A percentile compares a stretch with the other conserved stretches of the same genome.
These are phyloP conservation scores for Premnoplex brunnescens DNA, from an alignment of 2,797 vertebrate species.

Conservation along the genomic window DNA sequence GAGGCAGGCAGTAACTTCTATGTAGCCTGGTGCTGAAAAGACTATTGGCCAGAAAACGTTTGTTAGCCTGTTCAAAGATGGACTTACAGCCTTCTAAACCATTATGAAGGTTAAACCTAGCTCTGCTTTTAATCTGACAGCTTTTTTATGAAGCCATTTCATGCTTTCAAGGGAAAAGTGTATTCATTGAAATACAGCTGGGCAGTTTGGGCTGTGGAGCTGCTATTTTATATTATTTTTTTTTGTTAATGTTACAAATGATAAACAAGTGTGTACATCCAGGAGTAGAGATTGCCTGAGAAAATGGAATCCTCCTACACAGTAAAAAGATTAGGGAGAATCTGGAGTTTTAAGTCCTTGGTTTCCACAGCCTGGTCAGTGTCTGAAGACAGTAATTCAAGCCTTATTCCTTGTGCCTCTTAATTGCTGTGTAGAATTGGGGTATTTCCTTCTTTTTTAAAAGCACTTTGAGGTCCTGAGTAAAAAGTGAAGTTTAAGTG, in stretches of 20 bases:
- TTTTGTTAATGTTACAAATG: neutral
- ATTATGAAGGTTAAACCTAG: neutral
- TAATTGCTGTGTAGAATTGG: neutral
- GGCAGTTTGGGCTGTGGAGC: neutral
- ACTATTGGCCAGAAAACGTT: neutral
- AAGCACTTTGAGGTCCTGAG: neutral
- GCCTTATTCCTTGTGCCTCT: conserved; percentile 61
- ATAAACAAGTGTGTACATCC: neutral
- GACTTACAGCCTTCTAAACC: neutral
- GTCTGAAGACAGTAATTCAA: neutral
- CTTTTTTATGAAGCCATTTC: neutral
- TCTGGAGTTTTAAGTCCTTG: neutral
- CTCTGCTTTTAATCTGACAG: neutral
- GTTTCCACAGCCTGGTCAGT: neutral
- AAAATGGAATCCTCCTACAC: neutral
- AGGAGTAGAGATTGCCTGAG: neutral
- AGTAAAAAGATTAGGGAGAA: neutral
- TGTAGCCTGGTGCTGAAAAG: neutral
- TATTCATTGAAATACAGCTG: neutral
- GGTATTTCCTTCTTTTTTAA: neutral
- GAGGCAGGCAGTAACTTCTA: neutral
- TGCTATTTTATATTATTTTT: neutral
- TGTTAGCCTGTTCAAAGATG: neutral
- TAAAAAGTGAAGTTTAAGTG: neutral
- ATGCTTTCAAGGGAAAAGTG: neutral